Conservation (phyloP, 2,113 vertebrate species). For the Furnarius figulus region DNA sequence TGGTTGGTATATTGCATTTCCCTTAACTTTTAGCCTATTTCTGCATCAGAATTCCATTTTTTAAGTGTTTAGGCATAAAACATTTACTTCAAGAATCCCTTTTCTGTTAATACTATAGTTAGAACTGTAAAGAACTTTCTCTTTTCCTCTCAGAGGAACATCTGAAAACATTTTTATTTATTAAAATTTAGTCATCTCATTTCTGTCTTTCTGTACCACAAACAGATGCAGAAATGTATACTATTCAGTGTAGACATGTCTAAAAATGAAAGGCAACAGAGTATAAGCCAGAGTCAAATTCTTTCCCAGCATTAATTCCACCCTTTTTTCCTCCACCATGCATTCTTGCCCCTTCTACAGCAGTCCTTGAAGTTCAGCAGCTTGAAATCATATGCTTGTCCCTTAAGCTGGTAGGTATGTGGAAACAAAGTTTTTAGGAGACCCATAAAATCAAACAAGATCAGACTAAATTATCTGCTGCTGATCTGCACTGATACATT, state of each 20-base stretch:
- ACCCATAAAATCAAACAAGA: slow-evolving; percentile 66
- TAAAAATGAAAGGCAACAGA: slow-evolving; percentile 56
- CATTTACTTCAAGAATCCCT: not conserved
- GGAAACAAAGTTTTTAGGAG: slow-evolving; percentile 61
- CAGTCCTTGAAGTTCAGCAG: slow-evolving; percentile 64
- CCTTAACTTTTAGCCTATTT: not conserved
- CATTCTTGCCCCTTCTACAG: slow-evolving; percentile 71
- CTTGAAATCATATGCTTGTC: slow-evolving; percentile 57
- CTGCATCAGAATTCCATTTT: not conserved
- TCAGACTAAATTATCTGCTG: slow-evolving; percentile 53
- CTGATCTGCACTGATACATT: slow-evolving; percentile 24
- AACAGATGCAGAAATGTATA: slow-evolving; percentile 31
- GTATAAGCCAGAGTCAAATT: slow-evolving; percentile 51
- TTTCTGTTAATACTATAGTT: not conserved
- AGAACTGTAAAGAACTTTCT: slow-evolving; percentile 26
- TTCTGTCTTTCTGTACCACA: slow-evolving; percentile 12
- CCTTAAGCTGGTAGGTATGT: slow-evolving; percentile 63
- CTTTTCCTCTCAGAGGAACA: slow-evolving; percentile 37
- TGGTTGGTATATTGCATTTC: not conserved
- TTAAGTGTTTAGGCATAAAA: not conserved
- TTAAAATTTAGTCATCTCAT: slow-evolving; percentile 24
- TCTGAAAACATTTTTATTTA: slow-evolving; percentile 50
- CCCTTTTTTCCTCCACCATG: slow-evolving; percentile 33
- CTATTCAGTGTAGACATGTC: not conserved
- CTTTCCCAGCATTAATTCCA: slow-evolving; percentile 69